A percentile compares a stretch with the other conserved stretches of the same genome.
Conservation (phyloP, 2,888 invertebrate genomes). For the Cephus spinipes region DNA sequence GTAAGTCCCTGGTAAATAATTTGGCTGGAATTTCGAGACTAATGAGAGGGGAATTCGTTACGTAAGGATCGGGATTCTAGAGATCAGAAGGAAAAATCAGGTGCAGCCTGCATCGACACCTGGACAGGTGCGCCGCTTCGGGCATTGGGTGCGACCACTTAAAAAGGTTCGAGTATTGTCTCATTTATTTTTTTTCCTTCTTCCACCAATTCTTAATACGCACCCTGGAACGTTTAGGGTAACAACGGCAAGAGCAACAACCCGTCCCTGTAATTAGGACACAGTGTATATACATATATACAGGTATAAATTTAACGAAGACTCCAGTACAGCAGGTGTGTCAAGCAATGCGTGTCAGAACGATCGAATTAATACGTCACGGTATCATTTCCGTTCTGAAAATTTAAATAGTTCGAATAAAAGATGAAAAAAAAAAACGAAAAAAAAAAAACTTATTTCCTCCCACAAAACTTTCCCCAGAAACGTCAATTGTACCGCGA, state of each 20-base stretch:
- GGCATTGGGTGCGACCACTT: slow-evolving; percentile 14
- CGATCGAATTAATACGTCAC: not conserved
- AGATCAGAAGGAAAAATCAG: not conserved
- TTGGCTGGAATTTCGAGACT: slow-evolving; percentile 7
- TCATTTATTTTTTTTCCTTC: slow-evolving; percentile 1
- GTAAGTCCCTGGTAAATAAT: slow-evolving; percentile 5
- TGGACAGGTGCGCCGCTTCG: slow-evolving; percentile 18
- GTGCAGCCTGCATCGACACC: slow-evolving; percentile 8
- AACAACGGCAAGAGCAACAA: slow-evolving; percentile 7
- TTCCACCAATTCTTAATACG: slow-evolving; percentile 10
- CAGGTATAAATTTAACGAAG: not conserved
- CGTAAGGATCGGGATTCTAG: not conserved
- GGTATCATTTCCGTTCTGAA: not conserved
- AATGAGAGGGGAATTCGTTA: not conserved
- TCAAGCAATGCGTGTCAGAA: not conserved
- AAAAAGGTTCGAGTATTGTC: slow-evolving; percentile 5
- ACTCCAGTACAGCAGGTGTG: not conserved
- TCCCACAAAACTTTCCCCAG: not conserved
- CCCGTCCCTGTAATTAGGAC: slow-evolving; percentile 20
- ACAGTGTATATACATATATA: not conserved
- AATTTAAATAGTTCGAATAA: not conserved
- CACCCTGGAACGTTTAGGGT: slow-evolving; percentile 12
- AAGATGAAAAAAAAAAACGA: too few relatives aligned
- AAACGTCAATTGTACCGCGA: not conserved
- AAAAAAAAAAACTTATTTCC: not conserved